phyloP scores from a whole-genome alignment of 2,888 invertebrate genomes.

The Platycnemis pennipes region DNA sequence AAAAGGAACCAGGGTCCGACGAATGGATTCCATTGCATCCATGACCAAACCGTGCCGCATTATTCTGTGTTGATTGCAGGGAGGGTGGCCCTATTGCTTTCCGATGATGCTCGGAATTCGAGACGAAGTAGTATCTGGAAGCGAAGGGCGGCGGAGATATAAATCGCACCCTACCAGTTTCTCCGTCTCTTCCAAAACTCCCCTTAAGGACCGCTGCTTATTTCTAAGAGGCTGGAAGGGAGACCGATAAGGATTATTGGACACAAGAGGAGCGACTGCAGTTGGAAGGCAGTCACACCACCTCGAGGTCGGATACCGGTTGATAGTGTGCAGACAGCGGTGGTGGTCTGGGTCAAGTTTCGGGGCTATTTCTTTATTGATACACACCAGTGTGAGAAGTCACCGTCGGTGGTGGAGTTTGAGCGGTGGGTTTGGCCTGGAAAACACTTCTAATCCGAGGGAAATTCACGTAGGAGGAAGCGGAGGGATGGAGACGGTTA shows the following conservation, averaged over 20 bases:
- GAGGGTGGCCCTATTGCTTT: constrained; percentile 3
- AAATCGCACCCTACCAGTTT: neutral
- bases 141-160: neutral
- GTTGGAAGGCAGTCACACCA: neutral
- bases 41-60: neutral
- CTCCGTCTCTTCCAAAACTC: neutral
- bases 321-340: neutral
- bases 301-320: neutral
- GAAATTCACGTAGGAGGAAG: neutral
- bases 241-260: neutral
- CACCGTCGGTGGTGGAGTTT: neutral
- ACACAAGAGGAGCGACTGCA: neutral
- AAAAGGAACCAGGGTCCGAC: neutral
- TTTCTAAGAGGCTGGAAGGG: neutral
- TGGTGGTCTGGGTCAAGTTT: constrained; percentile 1
- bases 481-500: neutral
- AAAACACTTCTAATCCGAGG: constrained; percentile 8
- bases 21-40: neutral
- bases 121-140: neutral
- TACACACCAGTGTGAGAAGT: neutral
- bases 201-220: neutral
- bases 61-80: neutral
- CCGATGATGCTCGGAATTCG: constrained; percentile 21
- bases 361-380: neutral
- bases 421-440: neutral